Evolutionary conservation across 2,888 invertebrate genomes (phyloP).

Genomic region (Imbricaverruca yamaguchii): DNA sequence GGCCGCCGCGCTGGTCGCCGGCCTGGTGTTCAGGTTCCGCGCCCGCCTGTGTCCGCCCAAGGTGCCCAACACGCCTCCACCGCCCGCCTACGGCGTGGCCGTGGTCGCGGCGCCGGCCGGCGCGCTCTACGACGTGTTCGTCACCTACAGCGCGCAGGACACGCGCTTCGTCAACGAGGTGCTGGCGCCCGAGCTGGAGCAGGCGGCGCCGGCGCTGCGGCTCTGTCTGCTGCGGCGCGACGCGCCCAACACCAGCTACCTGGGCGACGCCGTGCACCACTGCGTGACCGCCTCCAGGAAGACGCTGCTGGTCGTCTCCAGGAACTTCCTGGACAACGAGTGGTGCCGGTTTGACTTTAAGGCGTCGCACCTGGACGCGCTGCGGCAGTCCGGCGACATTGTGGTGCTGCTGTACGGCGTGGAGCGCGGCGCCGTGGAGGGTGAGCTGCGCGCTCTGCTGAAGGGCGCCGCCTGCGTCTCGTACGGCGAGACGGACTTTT

Average conservation of each 20-base stretch:
- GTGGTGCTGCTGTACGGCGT: conserved; percentile 75
- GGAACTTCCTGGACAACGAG: conserved; percentile 77
- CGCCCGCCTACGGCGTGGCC: background rate
- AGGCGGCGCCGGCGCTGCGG: conserved; percentile 66
- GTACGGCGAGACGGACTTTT: conserved; percentile 86
- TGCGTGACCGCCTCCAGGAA: conserved; percentile 63
- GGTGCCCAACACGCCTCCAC: background rate
- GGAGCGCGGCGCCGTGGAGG: conserved; percentile 68
- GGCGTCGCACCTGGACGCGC: conserved; percentile 75
- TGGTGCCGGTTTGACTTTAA: conserved; percentile 86
- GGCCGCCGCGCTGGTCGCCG: conserved; percentile 64
- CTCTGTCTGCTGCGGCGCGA: conserved; percentile 87
- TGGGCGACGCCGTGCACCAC: conserved; percentile 73
- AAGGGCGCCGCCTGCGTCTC: conserved; percentile 74
- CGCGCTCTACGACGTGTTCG: conserved; percentile 86
- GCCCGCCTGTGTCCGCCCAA: conserved; percentile 30
- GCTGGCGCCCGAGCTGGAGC: conserved; percentile 77
- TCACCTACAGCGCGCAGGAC: conserved; percentile 89
- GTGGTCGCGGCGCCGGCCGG: background rate
- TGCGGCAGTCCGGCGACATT: conserved; percentile 58
- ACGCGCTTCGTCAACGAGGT: conserved; percentile 84
- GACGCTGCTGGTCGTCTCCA: conserved; percentile 77
- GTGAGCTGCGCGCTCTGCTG: conserved; percentile 66
- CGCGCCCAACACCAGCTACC: conserved; percentile 77
- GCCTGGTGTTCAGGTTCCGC: conserved; percentile 70